Conservation (phyloP, 2,113 vertebrate genomes). For the Pseudonaja textilis region DNA sequence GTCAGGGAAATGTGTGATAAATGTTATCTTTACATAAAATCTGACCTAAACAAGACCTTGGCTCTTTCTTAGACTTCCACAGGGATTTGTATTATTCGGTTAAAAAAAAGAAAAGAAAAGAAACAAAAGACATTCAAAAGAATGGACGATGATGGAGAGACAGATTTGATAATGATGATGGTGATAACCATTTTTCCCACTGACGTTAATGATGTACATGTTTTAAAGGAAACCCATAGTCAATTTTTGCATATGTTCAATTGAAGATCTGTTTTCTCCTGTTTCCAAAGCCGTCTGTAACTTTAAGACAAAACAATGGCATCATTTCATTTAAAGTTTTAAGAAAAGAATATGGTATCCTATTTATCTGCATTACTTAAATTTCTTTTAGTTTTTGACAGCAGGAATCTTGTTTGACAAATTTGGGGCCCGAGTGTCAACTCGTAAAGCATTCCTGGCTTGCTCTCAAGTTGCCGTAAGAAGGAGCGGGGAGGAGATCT, state of each 20-base stretch:
- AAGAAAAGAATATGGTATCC: neutral
- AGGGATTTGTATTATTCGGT: slow-evolving; percentile 35
- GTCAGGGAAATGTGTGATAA: slow-evolving; percentile 55
- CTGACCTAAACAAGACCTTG: slow-evolving; percentile 29
- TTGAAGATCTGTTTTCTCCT: neutral
- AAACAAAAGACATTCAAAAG: slow-evolving; percentile 25
- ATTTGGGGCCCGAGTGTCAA: neutral
- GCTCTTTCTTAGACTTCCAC: slow-evolving; percentile 34
- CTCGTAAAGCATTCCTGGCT: no score
- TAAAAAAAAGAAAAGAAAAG: slow-evolving; percentile 4
- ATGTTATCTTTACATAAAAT: slow-evolving; percentile 48
- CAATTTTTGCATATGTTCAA: neutral
- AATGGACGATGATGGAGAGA: neutral
- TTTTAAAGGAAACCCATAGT: neutral
- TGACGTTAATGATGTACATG: neutral
- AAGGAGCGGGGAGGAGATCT: no score
- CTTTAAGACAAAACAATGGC: neutral
- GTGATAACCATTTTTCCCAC: neutral
- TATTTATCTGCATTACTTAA: neutral
- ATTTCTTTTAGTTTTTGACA: neutral
- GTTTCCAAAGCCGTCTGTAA: neutral
- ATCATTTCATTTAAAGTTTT: neutral
- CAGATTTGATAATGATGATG: no score
- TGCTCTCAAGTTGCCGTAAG: no score
- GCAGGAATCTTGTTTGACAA: neutral